Conservation (phyloP, 2,888 invertebrate genomes). For the Cordilura impudica region DNA sequence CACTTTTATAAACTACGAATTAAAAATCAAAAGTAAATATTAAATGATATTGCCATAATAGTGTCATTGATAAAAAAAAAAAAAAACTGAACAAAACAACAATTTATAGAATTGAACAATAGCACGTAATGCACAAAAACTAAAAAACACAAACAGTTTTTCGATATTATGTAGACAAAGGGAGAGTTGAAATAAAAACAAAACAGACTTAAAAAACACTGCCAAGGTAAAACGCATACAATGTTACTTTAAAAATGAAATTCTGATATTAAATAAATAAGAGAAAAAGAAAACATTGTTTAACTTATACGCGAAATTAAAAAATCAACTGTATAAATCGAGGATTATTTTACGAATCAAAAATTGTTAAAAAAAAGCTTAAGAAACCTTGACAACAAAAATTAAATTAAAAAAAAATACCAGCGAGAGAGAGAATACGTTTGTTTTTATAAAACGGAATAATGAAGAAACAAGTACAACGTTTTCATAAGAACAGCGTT, state of each 20-base stretch:
- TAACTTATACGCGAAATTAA: background rate
- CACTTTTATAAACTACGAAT: no score
- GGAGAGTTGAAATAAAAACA: background rate
- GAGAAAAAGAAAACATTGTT: background rate
- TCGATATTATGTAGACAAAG: background rate
- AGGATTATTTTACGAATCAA: background rate
- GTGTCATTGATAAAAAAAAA: background rate
- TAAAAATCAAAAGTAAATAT: no score
- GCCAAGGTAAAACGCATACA: slow-evolving; percentile 39
- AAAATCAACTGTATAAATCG: background rate
- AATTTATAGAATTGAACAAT: background rate
- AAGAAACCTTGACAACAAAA: slow-evolving; percentile 38
- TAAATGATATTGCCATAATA: no score
- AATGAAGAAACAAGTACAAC: no score
- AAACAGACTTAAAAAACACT: slow-evolving; percentile 12
- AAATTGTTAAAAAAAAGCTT: background rate
- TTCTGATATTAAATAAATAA: slow-evolving; percentile 2
- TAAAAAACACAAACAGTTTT: background rate
- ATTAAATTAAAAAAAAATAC: background rate
- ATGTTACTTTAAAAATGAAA: background rate
- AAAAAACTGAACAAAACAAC: no score
- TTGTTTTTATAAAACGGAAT: background rate
- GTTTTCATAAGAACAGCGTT: no score
- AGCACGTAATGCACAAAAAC: background rate
- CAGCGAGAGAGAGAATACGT: background rate